A percentile compares a stretch with the other conserved stretches of the same genome.
Conservation (phyloP, 2,113 vertebrate species). For the Nothobranchius furzeri region DNA sequence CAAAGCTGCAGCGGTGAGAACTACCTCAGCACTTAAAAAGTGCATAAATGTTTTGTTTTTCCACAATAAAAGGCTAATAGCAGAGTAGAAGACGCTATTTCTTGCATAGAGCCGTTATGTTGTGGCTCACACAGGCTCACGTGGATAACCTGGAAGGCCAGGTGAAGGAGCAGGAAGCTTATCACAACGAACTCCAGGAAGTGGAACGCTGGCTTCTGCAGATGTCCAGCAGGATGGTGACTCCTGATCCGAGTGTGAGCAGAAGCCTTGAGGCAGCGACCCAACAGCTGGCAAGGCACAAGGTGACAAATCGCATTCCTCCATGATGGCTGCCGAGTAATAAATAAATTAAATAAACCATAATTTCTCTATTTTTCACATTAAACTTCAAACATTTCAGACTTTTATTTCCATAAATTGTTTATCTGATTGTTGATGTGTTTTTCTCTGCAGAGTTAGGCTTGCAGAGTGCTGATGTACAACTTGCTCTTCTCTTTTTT, state of each 20-base stretch:
- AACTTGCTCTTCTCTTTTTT: background rate
- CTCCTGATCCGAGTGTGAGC: constrained; percentile 85
- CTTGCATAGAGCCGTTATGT: constrained; percentile 10
- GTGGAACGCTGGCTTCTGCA: constrained; percentile 95
- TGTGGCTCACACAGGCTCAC: constrained; percentile 71
- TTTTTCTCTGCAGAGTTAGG: background rate
- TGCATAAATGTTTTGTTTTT: background rate
- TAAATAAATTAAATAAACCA: background rate
- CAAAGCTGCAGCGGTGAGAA: constrained; percentile 80
- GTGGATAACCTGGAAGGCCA: constrained; percentile 83
- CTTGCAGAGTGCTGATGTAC: background rate
- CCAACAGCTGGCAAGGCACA: constrained; percentile 93
- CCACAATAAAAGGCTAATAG: background rate
- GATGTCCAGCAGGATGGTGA: constrained; percentile 93
- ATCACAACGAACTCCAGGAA: constrained; percentile 91
- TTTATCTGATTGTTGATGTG: background rate
- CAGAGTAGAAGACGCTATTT: too few species aligned
- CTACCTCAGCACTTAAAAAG: background rate
- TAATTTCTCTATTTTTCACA: background rate
- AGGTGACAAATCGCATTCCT: constrained; percentile 78
- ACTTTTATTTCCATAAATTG: background rate
- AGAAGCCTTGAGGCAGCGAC: constrained; percentile 88
- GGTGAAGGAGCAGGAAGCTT: constrained; percentile 92
- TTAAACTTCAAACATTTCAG: background rate
- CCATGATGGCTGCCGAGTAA: constrained; percentile 1